Conservation (phyloP, 2,888 invertebrate genomes). For the Phortica magna region DNA sequence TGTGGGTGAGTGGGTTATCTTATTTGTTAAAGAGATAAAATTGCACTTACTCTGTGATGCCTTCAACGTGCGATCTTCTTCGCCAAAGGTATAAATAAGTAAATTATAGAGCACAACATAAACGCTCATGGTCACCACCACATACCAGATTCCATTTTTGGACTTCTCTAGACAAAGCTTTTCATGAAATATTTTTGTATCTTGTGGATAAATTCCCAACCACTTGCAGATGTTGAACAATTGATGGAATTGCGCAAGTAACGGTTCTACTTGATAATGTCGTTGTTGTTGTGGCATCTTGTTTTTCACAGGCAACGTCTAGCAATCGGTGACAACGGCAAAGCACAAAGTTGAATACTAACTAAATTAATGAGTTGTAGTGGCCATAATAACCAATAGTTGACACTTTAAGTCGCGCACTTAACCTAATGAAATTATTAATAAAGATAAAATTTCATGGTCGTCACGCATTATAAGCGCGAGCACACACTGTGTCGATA, state of each 20-base stretch:
- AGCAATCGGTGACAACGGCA: no score
- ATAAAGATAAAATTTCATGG: no score
- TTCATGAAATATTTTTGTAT: conserved; percentile 63
- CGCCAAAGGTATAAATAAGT: conserved; percentile 69
- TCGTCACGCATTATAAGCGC: no score
- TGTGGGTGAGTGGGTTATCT: not conserved
- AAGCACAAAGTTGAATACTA: no score
- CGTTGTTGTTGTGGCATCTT: conserved; percentile 57
- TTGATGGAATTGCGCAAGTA: conserved; percentile 68
- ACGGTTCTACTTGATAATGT: conserved; percentile 56
- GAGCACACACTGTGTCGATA: no score
- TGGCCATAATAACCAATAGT: no score
- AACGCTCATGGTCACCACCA: conserved; percentile 58
- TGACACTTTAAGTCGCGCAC: no score
- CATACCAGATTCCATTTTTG: conserved; percentile 67
- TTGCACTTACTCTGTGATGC: conserved; percentile 71
- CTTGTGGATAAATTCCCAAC: conserved; percentile 74
- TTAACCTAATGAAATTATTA: no score
- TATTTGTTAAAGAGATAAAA: not conserved
- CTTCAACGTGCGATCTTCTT: conserved; percentile 69
- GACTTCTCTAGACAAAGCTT: conserved; percentile 68
- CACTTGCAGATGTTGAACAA: conserved; percentile 75
- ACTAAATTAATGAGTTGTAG: no score
- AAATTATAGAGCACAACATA: conserved; percentile 70
- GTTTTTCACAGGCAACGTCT: conserved; percentile 25